Conservation (phyloP, 2,888 invertebrate species). For the Pherbina coryleti region DNA sequence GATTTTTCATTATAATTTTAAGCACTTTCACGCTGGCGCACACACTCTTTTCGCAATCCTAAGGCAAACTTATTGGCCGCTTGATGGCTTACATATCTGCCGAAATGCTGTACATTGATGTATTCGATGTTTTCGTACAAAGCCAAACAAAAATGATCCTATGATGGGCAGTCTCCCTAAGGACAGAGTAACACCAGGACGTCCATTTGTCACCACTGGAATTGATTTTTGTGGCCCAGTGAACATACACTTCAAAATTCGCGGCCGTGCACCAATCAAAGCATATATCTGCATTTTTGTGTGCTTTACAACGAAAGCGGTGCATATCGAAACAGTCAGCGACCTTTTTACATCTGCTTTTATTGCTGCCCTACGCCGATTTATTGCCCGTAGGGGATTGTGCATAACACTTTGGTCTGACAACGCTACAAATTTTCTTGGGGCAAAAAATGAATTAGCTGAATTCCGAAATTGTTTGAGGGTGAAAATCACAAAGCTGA, state of each 20-base stretch:
- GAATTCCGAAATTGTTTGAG: no score
- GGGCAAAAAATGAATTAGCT: no score
- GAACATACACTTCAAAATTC: neutral
- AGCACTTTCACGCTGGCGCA: conserved; percentile 29
- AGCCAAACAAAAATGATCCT: conserved; percentile 12
- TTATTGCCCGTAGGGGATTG: no score
- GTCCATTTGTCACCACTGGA: neutral
- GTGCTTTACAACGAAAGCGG: neutral
- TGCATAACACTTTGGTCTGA: no score
- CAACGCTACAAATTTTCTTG: no score
- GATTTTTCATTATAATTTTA: conserved; percentile 32
- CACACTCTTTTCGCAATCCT: conserved; percentile 31
- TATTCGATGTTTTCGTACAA: conserved; percentile 29
- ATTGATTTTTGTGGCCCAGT: conserved; percentile 3
- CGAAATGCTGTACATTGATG: conserved; percentile 27
- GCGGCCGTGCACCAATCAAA: neutral
- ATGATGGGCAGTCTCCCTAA: conserved; percentile 5
- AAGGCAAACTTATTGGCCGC: conserved; percentile 38
- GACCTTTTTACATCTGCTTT: no score
- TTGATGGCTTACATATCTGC: conserved; percentile 20
- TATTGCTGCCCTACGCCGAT: no score
- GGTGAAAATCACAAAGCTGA: no score
- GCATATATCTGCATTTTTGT: conserved; percentile 7
- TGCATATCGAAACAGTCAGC: neutral
- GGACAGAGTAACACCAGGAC: neutral